Conservation (phyloP, 2,888 invertebrate species). For the Eucera pruinosa region DNA sequence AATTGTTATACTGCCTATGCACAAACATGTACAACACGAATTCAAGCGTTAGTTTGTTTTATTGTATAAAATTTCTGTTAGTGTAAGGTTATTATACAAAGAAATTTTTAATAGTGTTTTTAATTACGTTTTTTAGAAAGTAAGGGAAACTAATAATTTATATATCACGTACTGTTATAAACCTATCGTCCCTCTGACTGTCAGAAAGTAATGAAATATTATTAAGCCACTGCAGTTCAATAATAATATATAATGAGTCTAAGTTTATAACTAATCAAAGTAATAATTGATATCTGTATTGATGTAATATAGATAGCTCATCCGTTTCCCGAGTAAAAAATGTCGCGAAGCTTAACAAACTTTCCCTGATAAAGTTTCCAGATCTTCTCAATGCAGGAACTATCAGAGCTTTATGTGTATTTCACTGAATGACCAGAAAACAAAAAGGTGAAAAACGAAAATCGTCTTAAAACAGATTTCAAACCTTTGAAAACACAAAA, state of each 20-base stretch:
- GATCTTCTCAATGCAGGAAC: constrained; percentile 46
- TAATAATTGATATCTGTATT: constrained; percentile 70
- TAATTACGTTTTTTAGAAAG: constrained; percentile 36
- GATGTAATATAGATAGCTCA: constrained; percentile 63
- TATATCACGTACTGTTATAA: constrained; percentile 65
- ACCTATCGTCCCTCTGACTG: constrained; percentile 67
- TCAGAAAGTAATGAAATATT: constrained; percentile 72
- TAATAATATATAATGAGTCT: constrained; percentile 57
- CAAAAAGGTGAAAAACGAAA: not conserved
- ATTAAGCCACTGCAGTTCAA: constrained; percentile 62
- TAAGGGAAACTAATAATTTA: constrained; percentile 33
- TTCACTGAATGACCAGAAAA: constrained; percentile 45
- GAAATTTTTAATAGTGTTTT: constrained; percentile 24
- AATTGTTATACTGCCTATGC: constrained; percentile 62
- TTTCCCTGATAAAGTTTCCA: constrained; percentile 44
- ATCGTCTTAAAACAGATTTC: constrained; percentile 44
- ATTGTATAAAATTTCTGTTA: constrained; percentile 41
- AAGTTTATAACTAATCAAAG: constrained; percentile 70
- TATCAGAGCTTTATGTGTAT: constrained; percentile 60
- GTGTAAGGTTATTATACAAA: constrained; percentile 23
- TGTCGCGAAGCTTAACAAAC: constrained; percentile 48
- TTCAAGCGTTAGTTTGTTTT: constrained; percentile 29
- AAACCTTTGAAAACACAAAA: constrained; percentile 30
- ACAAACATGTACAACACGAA: constrained; percentile 46
- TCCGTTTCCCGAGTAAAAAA: constrained; percentile 52